Percentiles rank a stretch among this genome's conserved stretches.
phyloP scores from a whole-genome alignment of 2,888 invertebrate species.

The Seladonia tumulorum region DNA sequence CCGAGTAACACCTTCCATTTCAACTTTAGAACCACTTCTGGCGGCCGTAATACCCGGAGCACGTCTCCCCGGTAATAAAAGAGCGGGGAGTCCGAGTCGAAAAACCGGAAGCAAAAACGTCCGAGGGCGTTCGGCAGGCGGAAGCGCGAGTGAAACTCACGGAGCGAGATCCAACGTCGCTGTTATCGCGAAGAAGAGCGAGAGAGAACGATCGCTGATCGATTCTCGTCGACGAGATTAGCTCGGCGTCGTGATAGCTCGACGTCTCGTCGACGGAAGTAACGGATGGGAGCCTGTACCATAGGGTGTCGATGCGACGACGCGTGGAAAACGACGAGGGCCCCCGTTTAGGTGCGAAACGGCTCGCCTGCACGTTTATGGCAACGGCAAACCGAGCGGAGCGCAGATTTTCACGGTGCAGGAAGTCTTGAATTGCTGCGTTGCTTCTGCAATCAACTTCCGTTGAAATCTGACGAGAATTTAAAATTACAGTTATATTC shows the following conservation, averaged over 20 bases:
- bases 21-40: background rate
- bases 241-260: constrained; percentile 40
- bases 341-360: constrained; percentile 42
- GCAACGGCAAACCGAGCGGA: constrained; percentile 35
- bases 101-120: constrained; percentile 3
- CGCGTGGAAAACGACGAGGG: constrained; percentile 21
- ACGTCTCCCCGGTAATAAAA: background rate
- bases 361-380: constrained; percentile 56
- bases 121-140: background rate
- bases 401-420: constrained; percentile 50
- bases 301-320: background rate
- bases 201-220: constrained; percentile 30
- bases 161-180: background rate
- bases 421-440: constrained; percentile 53
- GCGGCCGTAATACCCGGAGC: background rate
- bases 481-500: too few relatives aligned
- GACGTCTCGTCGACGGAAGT: constrained; percentile 43
- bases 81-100: background rate
- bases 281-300: constrained; percentile 47
- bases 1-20: constrained; percentile 7
- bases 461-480: background rate
- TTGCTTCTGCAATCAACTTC: too few relatives aligned
- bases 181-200: background rate
- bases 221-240: constrained; percentile 47
- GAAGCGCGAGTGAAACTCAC: background rate